A percentile compares a stretch with the other conserved stretches of the same genome.
Evolutionary conservation across 1,140 invertebrate genomes (phyloP).

Genomic region (Leptinotarsa lineolata): DNA sequence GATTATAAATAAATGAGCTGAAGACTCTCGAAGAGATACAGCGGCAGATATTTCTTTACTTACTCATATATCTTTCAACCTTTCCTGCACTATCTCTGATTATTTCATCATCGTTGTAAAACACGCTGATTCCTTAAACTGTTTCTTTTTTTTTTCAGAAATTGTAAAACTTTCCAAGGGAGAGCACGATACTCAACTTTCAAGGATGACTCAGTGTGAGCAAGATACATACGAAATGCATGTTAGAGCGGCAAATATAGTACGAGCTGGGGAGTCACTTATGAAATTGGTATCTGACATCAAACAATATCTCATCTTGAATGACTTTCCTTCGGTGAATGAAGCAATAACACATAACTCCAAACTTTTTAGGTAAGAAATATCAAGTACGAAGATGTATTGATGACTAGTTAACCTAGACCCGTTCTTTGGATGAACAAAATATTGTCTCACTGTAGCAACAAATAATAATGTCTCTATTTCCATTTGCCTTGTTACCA

Average conservation of each 20-base stretch:
- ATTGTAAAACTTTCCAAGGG: constrained; percentile 92
- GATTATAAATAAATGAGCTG: too few relatives aligned
- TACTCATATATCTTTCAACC: too few relatives aligned
- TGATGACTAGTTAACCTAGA: too few relatives aligned
- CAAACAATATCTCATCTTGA: constrained; percentile 94
- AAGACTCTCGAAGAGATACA: too few relatives aligned
- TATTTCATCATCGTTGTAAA: too few relatives aligned
- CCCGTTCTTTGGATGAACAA: too few relatives aligned
- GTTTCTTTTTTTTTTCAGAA: constrained; percentile 68
- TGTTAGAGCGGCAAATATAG: constrained; percentile 92
- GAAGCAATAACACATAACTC: constrained; percentile 92
- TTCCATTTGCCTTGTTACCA: too few relatives aligned
- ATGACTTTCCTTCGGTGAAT: constrained; percentile 96
- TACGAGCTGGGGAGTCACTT: constrained; percentile 90
- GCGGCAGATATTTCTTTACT: background rate
- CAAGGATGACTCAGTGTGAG: constrained; percentile 87
- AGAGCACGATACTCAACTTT: constrained; percentile 89
- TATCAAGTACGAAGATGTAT: too few relatives aligned
- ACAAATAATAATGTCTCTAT: too few relatives aligned
- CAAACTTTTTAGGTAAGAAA: constrained; percentile 70
- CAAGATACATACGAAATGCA: constrained; percentile 97
- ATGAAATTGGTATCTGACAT: constrained; percentile 97
- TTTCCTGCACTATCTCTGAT: too few relatives aligned
- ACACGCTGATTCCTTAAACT: background rate
- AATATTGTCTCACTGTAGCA: too few relatives aligned